Percentiles rank a stretch among this genome's conserved stretches.
Evolutionary conservation across 2,888 invertebrate genomes (phyloP).

Genomic region (Acanthosoma haemorrhoidale): DNA sequence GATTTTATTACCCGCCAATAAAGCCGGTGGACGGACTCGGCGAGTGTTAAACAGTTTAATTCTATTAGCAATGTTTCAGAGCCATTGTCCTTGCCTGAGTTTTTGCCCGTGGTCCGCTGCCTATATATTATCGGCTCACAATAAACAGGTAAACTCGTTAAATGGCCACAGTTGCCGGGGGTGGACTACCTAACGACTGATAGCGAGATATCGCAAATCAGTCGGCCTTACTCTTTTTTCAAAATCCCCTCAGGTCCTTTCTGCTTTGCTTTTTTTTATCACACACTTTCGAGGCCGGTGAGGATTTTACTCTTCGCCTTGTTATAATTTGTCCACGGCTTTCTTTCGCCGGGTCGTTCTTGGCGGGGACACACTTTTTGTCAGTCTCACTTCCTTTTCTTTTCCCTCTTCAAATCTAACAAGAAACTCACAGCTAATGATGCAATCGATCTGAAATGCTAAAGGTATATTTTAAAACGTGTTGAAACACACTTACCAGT

Average conservation of each 20-base stretch:
- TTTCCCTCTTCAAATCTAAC: background rate
- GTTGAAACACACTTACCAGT: no score
- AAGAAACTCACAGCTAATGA: no score
- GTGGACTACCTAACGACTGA: background rate
- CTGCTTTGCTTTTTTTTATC: background rate
- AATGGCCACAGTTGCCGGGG: background rate
- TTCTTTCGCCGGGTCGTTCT: background rate
- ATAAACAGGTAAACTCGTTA: background rate
- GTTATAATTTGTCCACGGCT: constrained; percentile 9
- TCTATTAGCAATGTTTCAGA: background rate
- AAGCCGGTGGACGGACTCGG: background rate
- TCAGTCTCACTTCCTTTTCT: no score
- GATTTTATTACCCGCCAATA: background rate
- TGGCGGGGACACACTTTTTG: no score
- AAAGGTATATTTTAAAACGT: no score
- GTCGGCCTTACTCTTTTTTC: background rate
- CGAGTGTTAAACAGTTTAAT: background rate
- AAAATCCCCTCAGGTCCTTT: background rate
- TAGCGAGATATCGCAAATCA: background rate
- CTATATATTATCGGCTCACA: background rate
- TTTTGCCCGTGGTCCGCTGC: background rate
- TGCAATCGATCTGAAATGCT: no score
- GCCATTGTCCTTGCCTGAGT: background rate
- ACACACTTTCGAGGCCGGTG: background rate
- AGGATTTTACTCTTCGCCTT: background rate